These are phyloP conservation scores for Sinhomidia bicolor DNA, from an alignment of 2,888 invertebrate species.

Conservation along the genomic window DNA sequence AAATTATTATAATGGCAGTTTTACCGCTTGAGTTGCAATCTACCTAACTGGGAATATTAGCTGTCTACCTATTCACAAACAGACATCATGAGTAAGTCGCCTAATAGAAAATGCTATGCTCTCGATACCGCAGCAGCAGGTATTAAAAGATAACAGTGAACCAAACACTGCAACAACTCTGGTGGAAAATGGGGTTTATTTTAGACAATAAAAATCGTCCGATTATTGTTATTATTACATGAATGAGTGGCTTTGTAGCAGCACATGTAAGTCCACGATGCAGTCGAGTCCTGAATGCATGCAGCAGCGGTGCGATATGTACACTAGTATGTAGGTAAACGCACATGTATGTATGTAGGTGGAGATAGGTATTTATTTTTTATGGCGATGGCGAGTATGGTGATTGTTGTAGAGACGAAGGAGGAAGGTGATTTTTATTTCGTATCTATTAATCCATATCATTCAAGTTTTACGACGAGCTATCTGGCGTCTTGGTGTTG, in stretches of 20 bases:
- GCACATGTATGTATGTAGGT: not conserved
- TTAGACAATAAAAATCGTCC: constrained; percentile 45
- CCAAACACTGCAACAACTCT: no score
- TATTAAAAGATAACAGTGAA: not conserved
- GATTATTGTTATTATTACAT: constrained; percentile 4
- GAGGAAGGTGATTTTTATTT: constrained; percentile 19
- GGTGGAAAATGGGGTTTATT: constrained; percentile 56
- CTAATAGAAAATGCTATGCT: constrained; percentile 28
- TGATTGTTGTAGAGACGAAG: not conserved
- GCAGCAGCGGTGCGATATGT: no score
- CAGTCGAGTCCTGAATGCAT: not conserved
- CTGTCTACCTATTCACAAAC: no score
- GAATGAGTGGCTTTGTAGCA: not conserved
- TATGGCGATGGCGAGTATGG: not conserved
- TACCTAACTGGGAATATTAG: not conserved
- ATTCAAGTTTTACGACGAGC: constrained; percentile 33
- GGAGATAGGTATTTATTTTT: not conserved
- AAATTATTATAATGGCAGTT: not conserved
- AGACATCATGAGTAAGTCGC: no score
- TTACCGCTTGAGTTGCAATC: not conserved
- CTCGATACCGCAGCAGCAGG: not conserved
- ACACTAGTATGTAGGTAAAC: not conserved
- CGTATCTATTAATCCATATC: constrained; percentile 28
- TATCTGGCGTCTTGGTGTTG: constrained; percentile 14
- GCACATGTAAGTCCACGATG: not conserved